Evolutionary conservation across 2,113 vertebrate species (phyloP).

Genomic region (Glareola pratincola): DNA sequence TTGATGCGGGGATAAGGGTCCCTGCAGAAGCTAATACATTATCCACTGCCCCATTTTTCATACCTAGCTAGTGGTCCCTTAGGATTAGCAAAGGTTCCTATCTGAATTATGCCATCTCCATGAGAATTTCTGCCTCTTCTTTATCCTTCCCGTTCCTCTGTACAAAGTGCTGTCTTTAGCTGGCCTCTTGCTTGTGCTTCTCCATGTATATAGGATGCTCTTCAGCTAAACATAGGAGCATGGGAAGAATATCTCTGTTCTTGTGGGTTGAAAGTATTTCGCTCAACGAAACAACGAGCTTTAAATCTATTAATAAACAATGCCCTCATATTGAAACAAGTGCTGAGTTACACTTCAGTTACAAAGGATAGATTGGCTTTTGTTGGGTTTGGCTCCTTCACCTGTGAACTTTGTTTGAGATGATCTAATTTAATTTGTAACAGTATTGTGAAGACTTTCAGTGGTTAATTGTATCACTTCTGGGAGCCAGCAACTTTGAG

Average conservation of each 20-base stretch:
- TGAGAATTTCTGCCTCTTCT: neutral
- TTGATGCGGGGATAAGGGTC: neutral
- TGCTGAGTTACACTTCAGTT: neutral
- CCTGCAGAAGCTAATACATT: neutral
- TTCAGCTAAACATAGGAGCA: neutral
- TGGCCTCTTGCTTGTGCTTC: neutral
- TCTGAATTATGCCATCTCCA: slow-evolving; percentile 26
- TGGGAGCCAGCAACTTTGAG: neutral
- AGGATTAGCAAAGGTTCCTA: neutral
- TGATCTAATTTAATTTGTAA: neutral
- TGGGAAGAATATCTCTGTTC: neutral
- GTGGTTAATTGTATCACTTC: neutral
- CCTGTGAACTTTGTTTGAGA: neutral
- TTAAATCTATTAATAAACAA: neutral
- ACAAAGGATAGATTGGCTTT: neutral
- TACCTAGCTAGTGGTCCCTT: neutral
- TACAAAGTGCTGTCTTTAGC: neutral
- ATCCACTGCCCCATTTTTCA: neutral
- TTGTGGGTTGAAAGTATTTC: neutral
- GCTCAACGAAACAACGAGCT: neutral
- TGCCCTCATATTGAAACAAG: neutral
- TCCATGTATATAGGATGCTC: neutral
- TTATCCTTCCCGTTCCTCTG: slow-evolving; percentile 1
- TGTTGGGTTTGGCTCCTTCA: neutral
- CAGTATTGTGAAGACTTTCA: neutral